Conservation (phyloP, 1,140 invertebrate genomes). For the Holotrichia oblita region DNA sequence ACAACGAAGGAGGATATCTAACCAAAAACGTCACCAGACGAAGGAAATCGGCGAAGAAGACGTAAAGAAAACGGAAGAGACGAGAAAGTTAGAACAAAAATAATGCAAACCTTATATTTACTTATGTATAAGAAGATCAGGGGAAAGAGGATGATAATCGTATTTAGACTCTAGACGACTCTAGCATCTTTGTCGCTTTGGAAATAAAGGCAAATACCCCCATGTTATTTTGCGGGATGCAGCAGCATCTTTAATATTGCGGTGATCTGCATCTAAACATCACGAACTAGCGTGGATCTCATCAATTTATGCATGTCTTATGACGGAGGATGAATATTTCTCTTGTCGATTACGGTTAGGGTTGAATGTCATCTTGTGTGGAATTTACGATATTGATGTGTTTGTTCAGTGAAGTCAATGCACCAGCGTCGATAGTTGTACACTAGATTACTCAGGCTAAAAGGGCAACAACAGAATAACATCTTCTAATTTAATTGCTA, state of each 20-base stretch:
- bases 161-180: not conserved
- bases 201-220: not conserved
- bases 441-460: no score
- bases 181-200: not conserved
- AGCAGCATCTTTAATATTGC: not conserved
- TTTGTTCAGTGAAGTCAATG: no score
- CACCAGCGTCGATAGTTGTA: no score
- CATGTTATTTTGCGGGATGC: no score
- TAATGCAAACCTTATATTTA: not conserved
- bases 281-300: not conserved
- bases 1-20: not conserved
- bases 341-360: not conserved
- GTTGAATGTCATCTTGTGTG: not conserved
- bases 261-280: not conserved
- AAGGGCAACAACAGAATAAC: no score
- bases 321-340: not conserved
- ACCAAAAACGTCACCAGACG: not conserved
- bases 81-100: not conserved
- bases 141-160: not conserved
- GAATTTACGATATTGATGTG: not conserved
- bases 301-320: not conserved
- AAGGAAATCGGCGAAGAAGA: not conserved
- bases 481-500: no score
- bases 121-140: no score
- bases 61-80: no score